phyloP scores from a whole-genome alignment of 2,888 invertebrate genomes.

The Napeogenes sylphis region DNA sequence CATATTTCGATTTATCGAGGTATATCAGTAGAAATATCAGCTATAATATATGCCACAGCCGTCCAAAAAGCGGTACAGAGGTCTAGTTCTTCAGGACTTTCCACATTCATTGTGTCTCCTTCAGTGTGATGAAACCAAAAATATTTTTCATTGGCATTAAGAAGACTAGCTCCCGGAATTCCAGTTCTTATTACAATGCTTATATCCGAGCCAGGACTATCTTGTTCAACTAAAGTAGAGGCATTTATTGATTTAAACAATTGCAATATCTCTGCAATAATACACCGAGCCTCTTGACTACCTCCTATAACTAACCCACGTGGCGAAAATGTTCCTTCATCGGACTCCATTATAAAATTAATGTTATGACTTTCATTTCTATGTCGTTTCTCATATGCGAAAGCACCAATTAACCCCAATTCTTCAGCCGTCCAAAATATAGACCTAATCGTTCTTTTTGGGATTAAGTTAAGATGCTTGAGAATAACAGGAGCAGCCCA shows the following conservation, averaged over 20 bases:
- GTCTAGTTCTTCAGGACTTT: constrained; percentile 83
- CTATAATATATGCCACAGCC: constrained; percentile 85
- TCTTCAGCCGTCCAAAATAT: constrained; percentile 91
- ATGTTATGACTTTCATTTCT: constrained; percentile 76
- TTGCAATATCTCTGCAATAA: constrained; percentile 79
- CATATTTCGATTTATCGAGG: constrained; percentile 57
- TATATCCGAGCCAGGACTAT: constrained; percentile 80
- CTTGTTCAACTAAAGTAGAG: constrained; percentile 62
- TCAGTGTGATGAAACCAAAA: constrained; percentile 86
- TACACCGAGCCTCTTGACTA: constrained; percentile 78
- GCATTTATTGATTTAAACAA: constrained; percentile 83
- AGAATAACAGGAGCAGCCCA: constrained; percentile 85
- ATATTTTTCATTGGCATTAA: constrained; percentile 84
- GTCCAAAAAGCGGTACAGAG: constrained; percentile 87
- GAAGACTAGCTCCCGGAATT: constrained; percentile 85
- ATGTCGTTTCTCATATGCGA: constrained; percentile 80
- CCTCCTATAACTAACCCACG: constrained; percentile 83
- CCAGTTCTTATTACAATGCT: constrained; percentile 78
- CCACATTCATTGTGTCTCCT: constrained; percentile 88
- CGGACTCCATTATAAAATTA: constrained; percentile 89
- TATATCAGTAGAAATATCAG: constrained; percentile 83
- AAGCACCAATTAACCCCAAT: constrained; percentile 82
- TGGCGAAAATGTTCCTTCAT: constrained; percentile 88
- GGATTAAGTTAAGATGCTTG: constrained; percentile 78
- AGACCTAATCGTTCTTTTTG: constrained; percentile 84